Percentiles rank a stretch among this genome's conserved stretches.
These are phyloP conservation scores for Eonycteris spelaea DNA, from an alignment of 2,113 vertebrate genomes.

Conservation along the genomic window DNA sequence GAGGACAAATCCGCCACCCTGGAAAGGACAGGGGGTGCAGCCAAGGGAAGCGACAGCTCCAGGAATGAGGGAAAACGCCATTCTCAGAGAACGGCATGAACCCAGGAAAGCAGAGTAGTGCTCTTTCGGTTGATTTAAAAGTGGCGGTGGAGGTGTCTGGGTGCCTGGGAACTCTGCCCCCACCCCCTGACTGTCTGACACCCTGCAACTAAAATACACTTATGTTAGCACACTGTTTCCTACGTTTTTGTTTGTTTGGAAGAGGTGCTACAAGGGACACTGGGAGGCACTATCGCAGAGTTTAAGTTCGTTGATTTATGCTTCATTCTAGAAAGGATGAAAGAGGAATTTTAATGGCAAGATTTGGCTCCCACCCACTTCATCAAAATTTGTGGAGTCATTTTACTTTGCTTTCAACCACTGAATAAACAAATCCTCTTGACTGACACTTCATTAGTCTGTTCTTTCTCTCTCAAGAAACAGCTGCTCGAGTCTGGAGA, in stretches of 20 bases:
- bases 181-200: not conserved
- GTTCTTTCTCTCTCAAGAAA: not conserved
- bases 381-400: not conserved
- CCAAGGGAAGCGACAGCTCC: fast-evolving
- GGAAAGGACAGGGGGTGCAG: no score
- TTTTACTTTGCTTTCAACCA: not conserved
- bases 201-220: not conserved
- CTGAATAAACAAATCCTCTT: not conserved
- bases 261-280: not conserved
- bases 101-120: not conserved
- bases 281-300: not conserved
- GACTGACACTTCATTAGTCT: not conserved
- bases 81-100: not conserved
- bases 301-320: not conserved
- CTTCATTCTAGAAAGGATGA: not conserved
- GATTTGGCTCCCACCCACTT: fast-evolving
- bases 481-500: not conserved
- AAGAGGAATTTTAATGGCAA: not conserved
- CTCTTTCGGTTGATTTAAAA: not conserved
- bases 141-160: not conserved
- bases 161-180: not conserved
- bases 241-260: not conserved
- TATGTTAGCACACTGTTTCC: not conserved
- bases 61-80: not conserved
- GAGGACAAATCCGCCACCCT: not conserved